phyloP scores from a whole-genome alignment of 1,140 invertebrate species.

The Matsumurasca onukii region DNA sequence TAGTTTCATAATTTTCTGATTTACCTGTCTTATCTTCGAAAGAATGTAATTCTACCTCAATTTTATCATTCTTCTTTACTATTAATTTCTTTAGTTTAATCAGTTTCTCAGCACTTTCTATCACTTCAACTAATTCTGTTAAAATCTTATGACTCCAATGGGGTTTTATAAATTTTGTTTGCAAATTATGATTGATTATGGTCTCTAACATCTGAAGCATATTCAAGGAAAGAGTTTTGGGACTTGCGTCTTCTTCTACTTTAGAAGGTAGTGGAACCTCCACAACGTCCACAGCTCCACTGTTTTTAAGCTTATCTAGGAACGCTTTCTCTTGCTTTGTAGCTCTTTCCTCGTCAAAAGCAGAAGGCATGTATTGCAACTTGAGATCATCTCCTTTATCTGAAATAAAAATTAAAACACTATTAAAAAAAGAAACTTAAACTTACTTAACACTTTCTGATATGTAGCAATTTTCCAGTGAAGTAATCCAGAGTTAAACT shows the following conservation, averaged over 20 bases:
- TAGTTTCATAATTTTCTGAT: too few species aligned
- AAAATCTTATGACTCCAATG: neutral
- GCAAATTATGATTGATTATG: neutral
- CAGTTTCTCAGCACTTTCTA: slow-evolving; percentile 2
- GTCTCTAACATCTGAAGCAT: slow-evolving; percentile 1
- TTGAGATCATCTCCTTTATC: too few species aligned
- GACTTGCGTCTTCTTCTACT: neutral
- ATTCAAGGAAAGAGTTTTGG: neutral
- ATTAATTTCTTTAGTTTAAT: neutral
- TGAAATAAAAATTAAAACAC: too few species aligned
- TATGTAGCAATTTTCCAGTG: too few species aligned
- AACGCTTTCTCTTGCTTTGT: neutral
- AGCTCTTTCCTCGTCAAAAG: neutral
- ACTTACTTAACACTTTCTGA: too few species aligned
- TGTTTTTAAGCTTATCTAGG: slow-evolving; percentile 1
- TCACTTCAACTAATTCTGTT: slow-evolving; percentile 5
- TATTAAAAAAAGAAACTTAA: too few species aligned
- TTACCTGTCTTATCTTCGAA: too few species aligned
- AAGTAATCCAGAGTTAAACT: too few species aligned
- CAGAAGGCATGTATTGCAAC: slow-evolving; percentile 12
- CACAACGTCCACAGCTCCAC: slow-evolving; percentile 16
- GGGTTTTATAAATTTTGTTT: neutral
- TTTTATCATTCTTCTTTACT: neutral
- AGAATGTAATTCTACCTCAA: too few species aligned
- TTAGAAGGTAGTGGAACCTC: neutral